phyloP scores from a whole-genome alignment of 2,113 vertebrate genomes.

The Trogon surrucura region DNA sequence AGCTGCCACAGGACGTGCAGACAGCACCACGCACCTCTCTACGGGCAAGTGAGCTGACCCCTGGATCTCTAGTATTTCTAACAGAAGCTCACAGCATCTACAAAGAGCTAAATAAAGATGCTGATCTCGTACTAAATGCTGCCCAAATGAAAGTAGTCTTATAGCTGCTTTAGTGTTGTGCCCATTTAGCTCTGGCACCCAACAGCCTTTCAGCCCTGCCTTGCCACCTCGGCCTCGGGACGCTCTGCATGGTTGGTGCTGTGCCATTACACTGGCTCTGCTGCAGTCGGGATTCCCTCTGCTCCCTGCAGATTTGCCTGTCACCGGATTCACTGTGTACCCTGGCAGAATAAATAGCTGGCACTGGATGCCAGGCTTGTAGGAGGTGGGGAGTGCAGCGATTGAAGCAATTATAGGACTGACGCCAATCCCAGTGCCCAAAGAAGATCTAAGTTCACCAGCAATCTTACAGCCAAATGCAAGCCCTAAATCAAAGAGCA shows the following conservation, averaged over 20 bases:
- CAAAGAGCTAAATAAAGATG: not conserved
- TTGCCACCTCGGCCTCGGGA: not conserved
- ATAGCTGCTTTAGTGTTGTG: not conserved
- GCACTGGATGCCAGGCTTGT: not conserved
- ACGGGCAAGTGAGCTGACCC: accelerated
- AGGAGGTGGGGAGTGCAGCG: not conserved
- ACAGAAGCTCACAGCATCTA: not conserved
- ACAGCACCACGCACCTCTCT: not conserved
- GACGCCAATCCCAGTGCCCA: not conserved
- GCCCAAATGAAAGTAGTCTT: not conserved
- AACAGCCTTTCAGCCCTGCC: not conserved
- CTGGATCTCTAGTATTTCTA: not conserved
- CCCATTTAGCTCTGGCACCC: not conserved
- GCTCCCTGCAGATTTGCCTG: not conserved
- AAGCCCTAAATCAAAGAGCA: not conserved
- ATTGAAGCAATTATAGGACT: not conserved
- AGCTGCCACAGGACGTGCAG: not conserved
- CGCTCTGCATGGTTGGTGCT: not conserved
- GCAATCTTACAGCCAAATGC: not conserved
- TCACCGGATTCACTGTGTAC: not conserved
- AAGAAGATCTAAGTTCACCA: not conserved
- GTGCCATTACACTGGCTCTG: not conserved
- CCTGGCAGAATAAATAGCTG: not conserved
- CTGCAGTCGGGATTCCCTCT: not conserved
- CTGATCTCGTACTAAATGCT: not conserved